Evolutionary conservation across 2,113 vertebrate genomes (phyloP).

Genomic region (Vulpes lagopus): DNA sequence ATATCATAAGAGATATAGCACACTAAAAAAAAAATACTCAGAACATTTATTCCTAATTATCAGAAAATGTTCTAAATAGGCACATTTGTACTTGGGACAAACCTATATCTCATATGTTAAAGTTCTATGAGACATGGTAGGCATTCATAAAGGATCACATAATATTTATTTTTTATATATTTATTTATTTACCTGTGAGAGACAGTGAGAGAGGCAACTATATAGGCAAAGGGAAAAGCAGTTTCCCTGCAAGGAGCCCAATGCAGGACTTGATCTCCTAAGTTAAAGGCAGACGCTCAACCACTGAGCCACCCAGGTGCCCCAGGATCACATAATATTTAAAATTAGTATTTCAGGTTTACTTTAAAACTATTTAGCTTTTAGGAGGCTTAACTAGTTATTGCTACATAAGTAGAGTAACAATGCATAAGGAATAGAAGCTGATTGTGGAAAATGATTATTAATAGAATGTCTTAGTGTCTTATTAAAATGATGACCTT

Average conservation of each 20-base stretch:
- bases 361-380: neutral
- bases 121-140: neutral
- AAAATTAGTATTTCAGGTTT: neutral
- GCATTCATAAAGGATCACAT: neutral
- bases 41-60: conserved; percentile 10
- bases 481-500: conserved; percentile 33
- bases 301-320: too few relatives aligned
- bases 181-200: too few relatives aligned
- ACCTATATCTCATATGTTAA: neutral
- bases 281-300: too few relatives aligned
- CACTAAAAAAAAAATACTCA: neutral
- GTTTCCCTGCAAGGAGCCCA: too few relatives aligned
- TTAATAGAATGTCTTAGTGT: neutral
- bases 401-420: neutral
- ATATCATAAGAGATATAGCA: neutral
- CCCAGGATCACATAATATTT: neutral
- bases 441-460: neutral
- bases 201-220: too few relatives aligned
- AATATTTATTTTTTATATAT: neutral
- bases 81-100: neutral
- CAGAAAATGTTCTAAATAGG: neutral
- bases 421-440: neutral
- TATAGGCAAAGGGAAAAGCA: too few relatives aligned
- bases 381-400: neutral
- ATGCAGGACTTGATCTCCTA: too few relatives aligned